Evolutionary conservation across 2,888 invertebrate species (phyloP).

Genomic region (Dioctria rufipes): DNA sequence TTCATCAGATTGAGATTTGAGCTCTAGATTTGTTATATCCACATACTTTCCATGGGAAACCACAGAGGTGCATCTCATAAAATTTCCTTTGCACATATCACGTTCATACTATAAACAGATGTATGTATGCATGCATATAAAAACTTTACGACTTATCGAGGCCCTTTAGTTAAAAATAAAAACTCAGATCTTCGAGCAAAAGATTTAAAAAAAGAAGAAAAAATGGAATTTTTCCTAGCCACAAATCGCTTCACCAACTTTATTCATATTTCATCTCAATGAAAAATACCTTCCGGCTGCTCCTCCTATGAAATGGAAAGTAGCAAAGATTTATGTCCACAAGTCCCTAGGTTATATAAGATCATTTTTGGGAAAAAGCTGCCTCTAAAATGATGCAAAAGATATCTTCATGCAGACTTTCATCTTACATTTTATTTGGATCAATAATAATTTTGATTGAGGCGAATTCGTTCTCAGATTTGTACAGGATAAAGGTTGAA

Average conservation of each 20-base stretch:
- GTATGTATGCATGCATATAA: neutral
- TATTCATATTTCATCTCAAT: slow-evolving; percentile 39
- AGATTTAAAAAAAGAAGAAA: slow-evolving; percentile 2
- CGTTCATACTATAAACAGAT: neutral
- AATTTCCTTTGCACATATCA: too few relatives aligned
- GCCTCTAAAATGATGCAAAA: slow-evolving; percentile 15
- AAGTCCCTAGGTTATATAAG: slow-evolving; percentile 21
- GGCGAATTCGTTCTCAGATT: slow-evolving; percentile 23
- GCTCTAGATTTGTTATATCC: too few relatives aligned
- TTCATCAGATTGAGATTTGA: too few relatives aligned
- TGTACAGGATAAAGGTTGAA: too few relatives aligned
- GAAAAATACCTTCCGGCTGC: slow-evolving; percentile 42
- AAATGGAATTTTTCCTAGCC: slow-evolving; percentile 19
- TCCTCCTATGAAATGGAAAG: slow-evolving; percentile 29
- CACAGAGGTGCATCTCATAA: too few relatives aligned
- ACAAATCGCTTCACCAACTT: slow-evolving; percentile 40
- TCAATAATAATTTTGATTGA: slow-evolving; percentile 42
- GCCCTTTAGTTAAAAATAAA: neutral
- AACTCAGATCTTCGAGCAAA: neutral
- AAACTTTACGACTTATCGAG: slow-evolving; percentile 38
- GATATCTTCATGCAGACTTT: slow-evolving; percentile 2
- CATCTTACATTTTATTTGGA: slow-evolving; percentile 12
- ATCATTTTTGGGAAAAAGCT: neutral
- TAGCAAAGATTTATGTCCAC: slow-evolving; percentile 39
- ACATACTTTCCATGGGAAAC: too few relatives aligned